Evolutionary conservation across 2,888 invertebrate species (phyloP).

Genomic region (Luffia ferchaultella): DNA sequence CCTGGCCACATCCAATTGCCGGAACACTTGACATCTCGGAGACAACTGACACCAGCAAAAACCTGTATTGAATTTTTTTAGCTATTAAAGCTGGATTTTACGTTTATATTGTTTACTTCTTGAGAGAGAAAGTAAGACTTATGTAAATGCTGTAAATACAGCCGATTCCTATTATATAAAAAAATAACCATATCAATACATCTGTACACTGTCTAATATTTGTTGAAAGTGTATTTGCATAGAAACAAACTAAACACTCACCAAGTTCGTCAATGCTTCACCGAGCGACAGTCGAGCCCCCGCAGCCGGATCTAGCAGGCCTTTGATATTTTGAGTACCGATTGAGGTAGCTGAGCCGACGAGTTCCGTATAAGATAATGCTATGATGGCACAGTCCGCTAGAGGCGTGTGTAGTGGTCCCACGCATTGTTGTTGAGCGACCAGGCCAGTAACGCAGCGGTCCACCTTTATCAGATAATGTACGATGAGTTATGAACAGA

Average conservation of each 20-base stretch:
- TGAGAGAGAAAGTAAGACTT: no score
- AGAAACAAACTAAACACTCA: slow-evolving; percentile 44
- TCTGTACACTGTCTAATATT: no score
- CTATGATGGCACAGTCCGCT: slow-evolving; percentile 92
- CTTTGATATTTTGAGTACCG: slow-evolving; percentile 97
- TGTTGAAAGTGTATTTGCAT: no score
- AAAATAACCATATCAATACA: no score
- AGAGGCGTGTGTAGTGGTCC: slow-evolving; percentile 96
- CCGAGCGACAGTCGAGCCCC: slow-evolving; percentile 95
- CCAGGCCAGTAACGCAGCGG: slow-evolving; percentile 92
- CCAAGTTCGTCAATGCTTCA: slow-evolving; percentile 93
- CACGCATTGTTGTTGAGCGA: slow-evolving; percentile 98
- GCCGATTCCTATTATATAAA: no score
- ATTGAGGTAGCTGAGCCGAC: slow-evolving; percentile 94
- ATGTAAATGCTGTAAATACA: no score
- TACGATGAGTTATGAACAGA: no score
- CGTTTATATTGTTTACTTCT: no score
- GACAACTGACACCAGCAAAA: slow-evolving; percentile 70
- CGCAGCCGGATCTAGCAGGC: slow-evolving; percentile 80
- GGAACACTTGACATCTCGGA: slow-evolving; percentile 94
- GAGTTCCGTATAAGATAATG: slow-evolving; percentile 83
- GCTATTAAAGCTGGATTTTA: no score
- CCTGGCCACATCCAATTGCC: slow-evolving; percentile 99
- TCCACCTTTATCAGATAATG: slow-evolving; percentile 63
- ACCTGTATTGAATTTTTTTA: no score